Base-by-base conservation (phyloP, 2,113 vertebrate species). In the Propithecus coquereli region DNA sequence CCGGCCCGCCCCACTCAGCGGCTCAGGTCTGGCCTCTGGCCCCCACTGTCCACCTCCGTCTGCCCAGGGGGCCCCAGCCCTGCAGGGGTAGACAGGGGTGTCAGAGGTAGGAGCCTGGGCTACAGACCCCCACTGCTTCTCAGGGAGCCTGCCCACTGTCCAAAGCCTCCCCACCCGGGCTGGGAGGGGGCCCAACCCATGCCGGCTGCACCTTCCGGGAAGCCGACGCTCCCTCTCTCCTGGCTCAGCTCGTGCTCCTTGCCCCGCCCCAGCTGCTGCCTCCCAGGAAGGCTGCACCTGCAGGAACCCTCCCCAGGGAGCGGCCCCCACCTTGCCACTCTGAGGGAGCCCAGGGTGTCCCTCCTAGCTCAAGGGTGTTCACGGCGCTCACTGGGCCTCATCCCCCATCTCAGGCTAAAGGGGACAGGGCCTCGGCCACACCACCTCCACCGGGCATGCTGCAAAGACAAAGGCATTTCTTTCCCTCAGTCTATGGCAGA, bases 401-500 rank as follows among this genome's bases (percentile, higher is more conserved):
- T 30, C 54, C 65, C 40, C 66, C 40, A n/a, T n/a, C 27, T 90
- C 27, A 43, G 47, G 34, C 18, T 76, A 50, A 61, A 76, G 47
- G 37, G 20, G 30, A 43, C 66, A 14, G 12, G 22, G 22, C 40
- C 50, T 22, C 2, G 3, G 57, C 89, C 79, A 37, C 37, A 13
- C 23, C 9, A 23, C 12, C 40, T 40, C 57, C 23, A 12, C 66
- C 3, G 34, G 80, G 52, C 43, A 27, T 90, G 32, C 66, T 63
- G 23, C 30, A 63, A 74, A 85, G 84, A 94, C 71, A 76, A 63
- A 94, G 54, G 81, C 52, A 17, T 54, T 85, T 88, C 85, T 11
- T 50, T 43, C 34, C 54, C 10, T 66, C 16, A 22, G 87, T 32
- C 47, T 57, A 90, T 18, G 34, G 84, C 18, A 22, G 20, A 34